A percentile compares a stretch with the other conserved stretches of the same genome.
Evolutionary conservation across 2,113 vertebrate species (phyloP).

Genomic region (Silurus asotus): DNA sequence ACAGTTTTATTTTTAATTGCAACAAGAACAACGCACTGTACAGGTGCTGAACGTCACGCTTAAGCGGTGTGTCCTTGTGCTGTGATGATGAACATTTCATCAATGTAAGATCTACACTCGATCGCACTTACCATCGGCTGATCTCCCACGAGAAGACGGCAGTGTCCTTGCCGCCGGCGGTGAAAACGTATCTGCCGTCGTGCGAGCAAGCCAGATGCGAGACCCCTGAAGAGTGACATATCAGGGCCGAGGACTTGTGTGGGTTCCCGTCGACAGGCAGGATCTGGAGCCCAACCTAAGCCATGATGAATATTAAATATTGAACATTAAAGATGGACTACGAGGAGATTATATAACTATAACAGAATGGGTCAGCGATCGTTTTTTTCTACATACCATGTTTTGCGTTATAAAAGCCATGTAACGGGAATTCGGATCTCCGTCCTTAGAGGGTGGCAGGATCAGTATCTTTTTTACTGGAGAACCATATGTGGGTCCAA

Average conservation of each 20-base stretch:
- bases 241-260: slow-evolving; percentile 80
- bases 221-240: slow-evolving; percentile 81
- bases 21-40: background rate
- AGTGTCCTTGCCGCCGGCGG: slow-evolving; percentile 79
- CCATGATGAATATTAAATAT: background rate
- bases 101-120: background rate
- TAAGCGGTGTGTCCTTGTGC: background rate
- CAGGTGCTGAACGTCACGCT: background rate
- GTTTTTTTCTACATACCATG: slow-evolving; percentile 72
- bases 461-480: slow-evolving; percentile 80
- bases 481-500: slow-evolving; percentile 83
- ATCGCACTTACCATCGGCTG: slow-evolving; percentile 74
- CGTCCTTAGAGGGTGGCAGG: slow-evolving; percentile 65
- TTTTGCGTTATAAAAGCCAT: slow-evolving; percentile 85
- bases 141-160: slow-evolving; percentile 82
- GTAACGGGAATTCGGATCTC: slow-evolving; percentile 65
- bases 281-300: slow-evolving; percentile 90
- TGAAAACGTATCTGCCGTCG: slow-evolving; percentile 80
- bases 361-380: background rate
- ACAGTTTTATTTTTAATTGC: slow-evolving; percentile 7
- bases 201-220: slow-evolving; percentile 76
- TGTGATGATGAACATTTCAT: background rate
- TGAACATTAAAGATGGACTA: too few relatives aligned
- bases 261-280: slow-evolving; percentile 92
- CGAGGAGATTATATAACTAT: background rate